phyloP scores from a whole-genome alignment of 2,797 vertebrate species.

The Parotocinclus haroldoi region DNA sequence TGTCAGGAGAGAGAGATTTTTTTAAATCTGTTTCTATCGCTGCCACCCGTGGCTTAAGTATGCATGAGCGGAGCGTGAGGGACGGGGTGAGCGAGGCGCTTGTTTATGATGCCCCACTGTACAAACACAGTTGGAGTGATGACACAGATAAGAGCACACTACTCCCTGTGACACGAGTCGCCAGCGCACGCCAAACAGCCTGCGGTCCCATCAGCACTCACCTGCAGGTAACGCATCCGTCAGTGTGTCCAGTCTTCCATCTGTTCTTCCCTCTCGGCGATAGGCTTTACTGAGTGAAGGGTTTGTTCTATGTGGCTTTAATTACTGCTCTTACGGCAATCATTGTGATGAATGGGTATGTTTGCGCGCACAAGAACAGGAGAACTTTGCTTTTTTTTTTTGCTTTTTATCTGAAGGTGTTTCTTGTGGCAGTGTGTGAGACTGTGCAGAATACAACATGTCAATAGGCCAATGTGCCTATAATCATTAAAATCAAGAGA shows the following conservation, averaged over 20 bases:
- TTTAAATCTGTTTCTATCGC: slow-evolving; percentile 78
- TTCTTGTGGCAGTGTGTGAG: slow-evolving; percentile 15
- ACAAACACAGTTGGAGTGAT: slow-evolving; percentile 97
- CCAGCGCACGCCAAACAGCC: slow-evolving; percentile 48
- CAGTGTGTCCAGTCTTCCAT: slow-evolving; percentile 65
- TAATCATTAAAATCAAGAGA: slow-evolving; percentile 14
- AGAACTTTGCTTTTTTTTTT: slow-evolving; percentile 39
- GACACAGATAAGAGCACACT: slow-evolving; percentile 92
- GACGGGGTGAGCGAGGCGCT: slow-evolving; percentile 81
- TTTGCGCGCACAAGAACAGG: slow-evolving; percentile 19
- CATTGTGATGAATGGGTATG: slow-evolving; percentile 41
- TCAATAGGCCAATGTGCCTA: slow-evolving; percentile 49
- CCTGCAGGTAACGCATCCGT: slow-evolving; percentile 86
- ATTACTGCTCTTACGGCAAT: slow-evolving; percentile 72
- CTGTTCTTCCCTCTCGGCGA: slow-evolving; percentile 16
- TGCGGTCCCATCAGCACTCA: slow-evolving; percentile 66
- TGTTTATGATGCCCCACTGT: slow-evolving; percentile 99
- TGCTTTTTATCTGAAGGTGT: slow-evolving; percentile 37
- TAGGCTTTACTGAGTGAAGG: slow-evolving; percentile 8
- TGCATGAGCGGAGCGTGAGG: slow-evolving; percentile 79
- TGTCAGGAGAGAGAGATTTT: slow-evolving; percentile 88
- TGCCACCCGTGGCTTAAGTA: slow-evolving; percentile 96
- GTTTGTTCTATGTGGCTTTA: slow-evolving; percentile 60
- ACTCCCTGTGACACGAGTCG: slow-evolving; percentile 81
- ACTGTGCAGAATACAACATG: slow-evolving; percentile 42